Percentiles rank a stretch among this genome's conserved stretches.
phyloP scores from a whole-genome alignment of 2,797 vertebrate genomes.

The Anisognathus igniventris region DNA sequence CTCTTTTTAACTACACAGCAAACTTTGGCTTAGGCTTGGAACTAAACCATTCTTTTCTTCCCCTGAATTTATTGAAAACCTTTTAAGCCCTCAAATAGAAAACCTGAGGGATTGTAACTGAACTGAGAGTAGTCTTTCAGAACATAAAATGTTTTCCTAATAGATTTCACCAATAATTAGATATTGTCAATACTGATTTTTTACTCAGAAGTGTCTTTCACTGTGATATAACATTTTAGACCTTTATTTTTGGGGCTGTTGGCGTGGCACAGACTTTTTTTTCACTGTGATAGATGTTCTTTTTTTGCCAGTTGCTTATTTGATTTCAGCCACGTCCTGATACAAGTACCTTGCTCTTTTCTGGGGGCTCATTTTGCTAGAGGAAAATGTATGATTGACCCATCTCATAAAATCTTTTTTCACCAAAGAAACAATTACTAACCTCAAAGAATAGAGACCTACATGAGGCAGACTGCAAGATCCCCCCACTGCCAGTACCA shows the following conservation, averaged over 20 bases:
- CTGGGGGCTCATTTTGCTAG: not conserved
- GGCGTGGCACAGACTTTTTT: not conserved
- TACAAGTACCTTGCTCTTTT: not conserved
- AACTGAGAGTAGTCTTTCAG: not conserved
- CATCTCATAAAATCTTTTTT: not conserved
- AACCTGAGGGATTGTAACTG: not conserved
- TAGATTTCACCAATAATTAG: not conserved
- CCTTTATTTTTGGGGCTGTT: not conserved
- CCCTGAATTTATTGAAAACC: not conserved
- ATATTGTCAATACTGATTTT: not conserved
- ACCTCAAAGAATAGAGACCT: not conserved
- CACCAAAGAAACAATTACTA: not conserved
- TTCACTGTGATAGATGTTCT: not conserved
- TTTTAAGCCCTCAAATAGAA: not conserved
- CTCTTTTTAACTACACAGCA: constrained; percentile 3
- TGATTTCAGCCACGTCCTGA: not conserved
- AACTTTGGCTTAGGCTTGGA: constrained; percentile 16
- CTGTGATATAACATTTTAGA: not conserved
- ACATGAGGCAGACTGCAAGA: not conserved
- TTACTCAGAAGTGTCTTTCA: not conserved
- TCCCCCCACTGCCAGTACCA: not conserved
- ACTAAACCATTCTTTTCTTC: not conserved
- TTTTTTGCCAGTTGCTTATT: not conserved
- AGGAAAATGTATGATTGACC: not conserved
- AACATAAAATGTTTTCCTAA: not conserved